Percentiles rank a stretch among this genome's conserved stretches.
These are phyloP conservation scores for Pseudobourletiella spinata DNA, from an alignment of 1,140 invertebrate genomes.

Conservation along the genomic window DNA sequence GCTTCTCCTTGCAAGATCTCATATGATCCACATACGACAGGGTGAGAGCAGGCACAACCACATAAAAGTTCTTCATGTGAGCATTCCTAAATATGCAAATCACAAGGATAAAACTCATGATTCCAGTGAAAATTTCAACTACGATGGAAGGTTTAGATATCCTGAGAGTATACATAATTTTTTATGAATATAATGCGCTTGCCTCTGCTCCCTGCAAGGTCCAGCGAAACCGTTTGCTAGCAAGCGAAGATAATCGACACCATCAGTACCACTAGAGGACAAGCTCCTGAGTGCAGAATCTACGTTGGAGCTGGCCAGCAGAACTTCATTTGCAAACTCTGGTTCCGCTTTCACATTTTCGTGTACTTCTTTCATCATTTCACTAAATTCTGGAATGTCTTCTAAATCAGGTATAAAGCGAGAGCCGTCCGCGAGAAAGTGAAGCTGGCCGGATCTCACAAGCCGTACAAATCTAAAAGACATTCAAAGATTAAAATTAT, in stretches of 20 bases:
- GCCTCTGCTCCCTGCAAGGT: slow-evolving; percentile 62
- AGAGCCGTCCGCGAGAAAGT: slow-evolving; percentile 82
- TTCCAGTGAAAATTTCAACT: background rate
- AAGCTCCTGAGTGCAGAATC: slow-evolving; percentile 68
- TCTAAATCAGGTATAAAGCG: slow-evolving; percentile 81
- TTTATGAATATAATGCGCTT: too few relatives aligned
- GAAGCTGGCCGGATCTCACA: slow-evolving; percentile 84
- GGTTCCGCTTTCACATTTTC: background rate
- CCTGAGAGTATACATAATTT: too few relatives aligned
- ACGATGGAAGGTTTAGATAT: too few relatives aligned
- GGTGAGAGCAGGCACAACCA: slow-evolving; percentile 87
- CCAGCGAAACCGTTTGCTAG: slow-evolving; percentile 86
- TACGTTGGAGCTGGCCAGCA: slow-evolving; percentile 58
- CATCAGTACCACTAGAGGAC: slow-evolving; percentile 78
- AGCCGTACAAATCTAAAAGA: slow-evolving; percentile 71
- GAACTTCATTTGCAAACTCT: background rate
- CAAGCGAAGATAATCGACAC: slow-evolving; percentile 91
- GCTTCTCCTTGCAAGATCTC: slow-evolving; percentile 83
- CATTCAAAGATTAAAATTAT: too few relatives aligned
- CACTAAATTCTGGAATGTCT: slow-evolving; percentile 54
- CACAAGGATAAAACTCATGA: background rate
- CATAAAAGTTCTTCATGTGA: slow-evolving; percentile 87
- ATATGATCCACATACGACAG: slow-evolving; percentile 92
- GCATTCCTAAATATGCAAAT: slow-evolving; percentile 58
- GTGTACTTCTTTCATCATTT: slow-evolving; percentile 20